A percentile compares a stretch with the other conserved stretches of the same genome.
Evolutionary conservation across 2,797 vertebrate species (phyloP).

Genomic region (Peromyscus attwateri): DNA sequence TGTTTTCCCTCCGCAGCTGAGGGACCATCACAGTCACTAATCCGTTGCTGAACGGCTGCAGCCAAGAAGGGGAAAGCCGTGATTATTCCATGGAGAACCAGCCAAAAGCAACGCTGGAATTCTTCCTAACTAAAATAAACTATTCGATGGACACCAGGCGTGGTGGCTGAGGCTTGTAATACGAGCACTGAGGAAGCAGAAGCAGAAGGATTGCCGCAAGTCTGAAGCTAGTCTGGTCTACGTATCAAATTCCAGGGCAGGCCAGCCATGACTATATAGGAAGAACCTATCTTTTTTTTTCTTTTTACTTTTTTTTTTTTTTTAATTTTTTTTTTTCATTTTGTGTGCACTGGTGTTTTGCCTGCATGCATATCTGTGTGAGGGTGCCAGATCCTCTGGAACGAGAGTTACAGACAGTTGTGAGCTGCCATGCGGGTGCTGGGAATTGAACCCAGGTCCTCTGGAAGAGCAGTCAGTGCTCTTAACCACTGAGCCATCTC

Average conservation of each 20-base stretch:
- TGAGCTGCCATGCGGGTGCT: too few relatives aligned
- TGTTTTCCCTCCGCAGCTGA: constrained; percentile 97
- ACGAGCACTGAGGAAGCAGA: background rate
- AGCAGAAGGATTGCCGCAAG: background rate
- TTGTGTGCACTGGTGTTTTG: too few relatives aligned
- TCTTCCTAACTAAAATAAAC: constrained; percentile 34
- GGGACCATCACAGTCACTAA: constrained; percentile 99
- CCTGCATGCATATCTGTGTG: too few relatives aligned
- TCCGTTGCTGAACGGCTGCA: constrained; percentile 96
- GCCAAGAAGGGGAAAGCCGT: constrained; percentile 43
- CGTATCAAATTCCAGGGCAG: background rate
- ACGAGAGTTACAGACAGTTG: too few relatives aligned
- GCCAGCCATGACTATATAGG: background rate
- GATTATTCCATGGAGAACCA: background rate
- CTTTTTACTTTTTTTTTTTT: background rate
- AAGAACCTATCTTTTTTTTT: background rate
- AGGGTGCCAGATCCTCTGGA: too few relatives aligned
- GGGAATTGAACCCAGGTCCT: too few relatives aligned
- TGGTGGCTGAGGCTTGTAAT: background rate
- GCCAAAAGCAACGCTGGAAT: background rate
- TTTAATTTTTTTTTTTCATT: too few relatives aligned
- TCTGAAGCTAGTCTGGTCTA: background rate
- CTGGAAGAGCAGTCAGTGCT: too few relatives aligned
- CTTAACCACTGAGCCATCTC: too few relatives aligned
- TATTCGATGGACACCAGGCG: background rate